These are phyloP conservation scores for Amphiduros pacificus DNA, from an alignment of 2,888 invertebrate genomes.

Conservation along the genomic window DNA sequence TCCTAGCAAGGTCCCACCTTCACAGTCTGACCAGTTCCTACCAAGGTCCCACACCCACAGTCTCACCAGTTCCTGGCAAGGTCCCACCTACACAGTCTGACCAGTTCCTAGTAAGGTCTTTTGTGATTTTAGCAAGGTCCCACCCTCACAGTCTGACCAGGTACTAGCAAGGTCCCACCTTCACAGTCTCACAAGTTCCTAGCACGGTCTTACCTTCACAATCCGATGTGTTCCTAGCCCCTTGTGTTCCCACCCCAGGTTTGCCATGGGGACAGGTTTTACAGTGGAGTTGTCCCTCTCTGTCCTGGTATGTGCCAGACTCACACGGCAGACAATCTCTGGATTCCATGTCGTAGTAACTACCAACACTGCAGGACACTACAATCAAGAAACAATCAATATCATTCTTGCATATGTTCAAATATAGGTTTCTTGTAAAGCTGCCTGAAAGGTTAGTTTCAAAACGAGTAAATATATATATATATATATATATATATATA, in stretches of 20 bases:
- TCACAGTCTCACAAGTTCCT: too few relatives aligned
- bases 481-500: too few relatives aligned
- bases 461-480: too few relatives aligned
- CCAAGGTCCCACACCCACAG: too few relatives aligned
- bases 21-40: too few relatives aligned
- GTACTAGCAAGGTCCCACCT: too few relatives aligned
- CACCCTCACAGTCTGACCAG: too few relatives aligned
- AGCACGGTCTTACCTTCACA: slow-evolving; percentile 51
- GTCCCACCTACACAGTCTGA: too few relatives aligned
- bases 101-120: too few relatives aligned
- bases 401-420: background rate
- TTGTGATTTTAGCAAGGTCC: too few relatives aligned
- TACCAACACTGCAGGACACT: slow-evolving; percentile 58
- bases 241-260: slow-evolving; percentile 41
- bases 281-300: slow-evolving; percentile 41
- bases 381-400: slow-evolving; percentile 15
- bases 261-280: slow-evolving; percentile 26
- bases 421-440: background rate
- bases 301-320: slow-evolving; percentile 55
- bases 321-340: slow-evolving; percentile 49
- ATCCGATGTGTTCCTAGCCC: slow-evolving; percentile 41
- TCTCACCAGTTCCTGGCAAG: too few relatives aligned
- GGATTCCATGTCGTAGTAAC: slow-evolving; percentile 41
- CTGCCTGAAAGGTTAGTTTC: background rate
- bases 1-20: too few relatives aligned